These are phyloP conservation scores for Sebastes oblongus DNA, from an alignment of 2,797 vertebrate genomes.

Conservation along the genomic window DNA sequence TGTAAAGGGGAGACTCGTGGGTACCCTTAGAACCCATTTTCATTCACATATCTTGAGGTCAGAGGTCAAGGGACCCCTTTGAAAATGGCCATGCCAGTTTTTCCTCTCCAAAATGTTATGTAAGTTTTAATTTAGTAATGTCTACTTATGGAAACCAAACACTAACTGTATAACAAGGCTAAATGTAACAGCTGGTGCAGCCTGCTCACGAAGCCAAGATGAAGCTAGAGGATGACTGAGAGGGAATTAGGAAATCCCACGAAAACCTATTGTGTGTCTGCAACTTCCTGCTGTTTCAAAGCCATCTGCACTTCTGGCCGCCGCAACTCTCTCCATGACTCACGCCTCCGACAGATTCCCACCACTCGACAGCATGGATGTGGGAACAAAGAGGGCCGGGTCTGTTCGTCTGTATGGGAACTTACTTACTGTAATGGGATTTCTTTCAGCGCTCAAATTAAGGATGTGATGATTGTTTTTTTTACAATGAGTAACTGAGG, in stretches of 20 bases:
- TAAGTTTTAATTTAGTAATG: no score
- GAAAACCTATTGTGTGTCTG: conserved; percentile 28
- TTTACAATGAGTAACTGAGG: not conserved
- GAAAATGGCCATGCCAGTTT: no score
- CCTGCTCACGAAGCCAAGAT: not conserved
- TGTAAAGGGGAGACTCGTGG: no score
- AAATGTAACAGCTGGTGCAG: not conserved
- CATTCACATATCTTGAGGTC: no score
- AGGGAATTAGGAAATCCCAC: conserved; percentile 63
- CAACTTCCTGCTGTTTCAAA: conserved; percentile 61
- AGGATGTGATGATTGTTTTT: not conserved
- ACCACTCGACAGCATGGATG: conserved; percentile 15
- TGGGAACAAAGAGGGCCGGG: not conserved
- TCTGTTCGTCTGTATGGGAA: not conserved
- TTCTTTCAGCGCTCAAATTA: not conserved
- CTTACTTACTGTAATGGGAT: not conserved
- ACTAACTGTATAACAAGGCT: no score
- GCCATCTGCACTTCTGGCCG: conserved; percentile 61
- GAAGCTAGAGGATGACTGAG: not conserved
- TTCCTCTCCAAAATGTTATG: no score
- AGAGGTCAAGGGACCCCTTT: no score
- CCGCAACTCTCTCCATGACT: conserved; percentile 46
- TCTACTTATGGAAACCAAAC: no score
- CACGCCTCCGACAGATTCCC: conserved; percentile 61
- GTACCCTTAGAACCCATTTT: no score